These are phyloP conservation scores for Aphodius sticticus DNA, from an alignment of 2,888 invertebrate genomes.

Conservation along the genomic window DNA sequence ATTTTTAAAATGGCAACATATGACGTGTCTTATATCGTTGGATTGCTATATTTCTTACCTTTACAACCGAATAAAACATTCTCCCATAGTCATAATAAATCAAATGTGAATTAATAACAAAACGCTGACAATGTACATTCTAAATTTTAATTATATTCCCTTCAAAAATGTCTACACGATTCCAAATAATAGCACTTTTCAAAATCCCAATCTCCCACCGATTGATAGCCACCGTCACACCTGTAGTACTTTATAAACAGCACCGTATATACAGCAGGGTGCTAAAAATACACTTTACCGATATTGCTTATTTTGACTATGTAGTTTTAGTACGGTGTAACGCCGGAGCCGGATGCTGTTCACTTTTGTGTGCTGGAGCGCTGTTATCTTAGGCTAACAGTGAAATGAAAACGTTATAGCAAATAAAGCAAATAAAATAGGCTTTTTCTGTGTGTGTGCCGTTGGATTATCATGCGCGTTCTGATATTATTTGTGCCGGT, in stretches of 20 bases:
- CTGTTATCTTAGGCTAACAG: slow-evolving; percentile 16
- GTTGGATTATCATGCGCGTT: neutral
- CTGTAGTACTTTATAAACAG: neutral
- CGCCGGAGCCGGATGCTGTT: neutral
- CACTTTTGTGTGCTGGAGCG: neutral
- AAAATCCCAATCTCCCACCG: neutral
- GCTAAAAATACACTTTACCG: neutral
- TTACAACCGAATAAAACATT: too few species aligned
- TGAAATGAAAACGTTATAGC: slow-evolving; percentile 10
- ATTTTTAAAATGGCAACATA: too few species aligned
- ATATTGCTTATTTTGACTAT: slow-evolving; percentile 19
- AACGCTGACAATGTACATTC: too few species aligned
- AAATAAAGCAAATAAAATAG: neutral
- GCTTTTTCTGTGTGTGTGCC: neutral
- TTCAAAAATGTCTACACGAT: too few species aligned
- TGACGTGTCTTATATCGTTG: too few species aligned
- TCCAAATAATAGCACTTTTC: neutral
- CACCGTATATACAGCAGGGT: neutral
- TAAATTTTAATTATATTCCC: too few species aligned
- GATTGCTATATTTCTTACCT: too few species aligned
- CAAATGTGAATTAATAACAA: too few species aligned
- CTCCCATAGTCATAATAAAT: too few species aligned
- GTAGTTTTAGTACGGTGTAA: slow-evolving; percentile 16
- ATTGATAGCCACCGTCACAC: neutral
- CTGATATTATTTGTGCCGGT: neutral